Conservation (phyloP, 2,797 vertebrate species). For the Sparidentex hasta region DNA sequence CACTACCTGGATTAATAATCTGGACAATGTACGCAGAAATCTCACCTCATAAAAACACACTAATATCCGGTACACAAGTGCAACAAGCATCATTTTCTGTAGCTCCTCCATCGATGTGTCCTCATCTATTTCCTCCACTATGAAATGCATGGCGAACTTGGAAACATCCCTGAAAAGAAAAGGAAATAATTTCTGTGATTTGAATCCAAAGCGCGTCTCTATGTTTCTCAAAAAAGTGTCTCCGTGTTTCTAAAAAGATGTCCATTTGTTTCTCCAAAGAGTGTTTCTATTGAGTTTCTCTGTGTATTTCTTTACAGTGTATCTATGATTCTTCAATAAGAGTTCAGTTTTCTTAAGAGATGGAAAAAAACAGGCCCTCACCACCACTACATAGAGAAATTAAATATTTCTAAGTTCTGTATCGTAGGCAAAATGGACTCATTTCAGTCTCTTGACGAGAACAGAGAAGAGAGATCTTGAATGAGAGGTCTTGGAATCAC, state of each 20-base stretch:
- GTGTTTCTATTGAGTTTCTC: too few relatives aligned
- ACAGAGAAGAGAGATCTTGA: too few relatives aligned
- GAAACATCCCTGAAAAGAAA: constrained; percentile 92
- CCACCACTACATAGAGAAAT: not conserved
- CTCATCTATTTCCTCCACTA: constrained; percentile 99
- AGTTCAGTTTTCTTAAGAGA: not conserved
- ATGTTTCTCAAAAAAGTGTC: too few relatives aligned
- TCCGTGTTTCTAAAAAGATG: too few relatives aligned
- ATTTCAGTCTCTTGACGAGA: too few relatives aligned
- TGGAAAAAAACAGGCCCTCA: not conserved
- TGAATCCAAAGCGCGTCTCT: not conserved
- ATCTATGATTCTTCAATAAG: not conserved
- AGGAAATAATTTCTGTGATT: not conserved
- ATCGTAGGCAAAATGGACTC: too few relatives aligned
- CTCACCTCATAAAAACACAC: constrained; percentile 99
- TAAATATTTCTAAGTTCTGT: too few relatives aligned
- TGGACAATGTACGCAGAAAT: not conserved
- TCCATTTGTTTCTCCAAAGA: too few relatives aligned
- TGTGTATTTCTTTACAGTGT: too few relatives aligned
- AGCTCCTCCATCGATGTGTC: constrained; percentile 99
- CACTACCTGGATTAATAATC: not conserved
- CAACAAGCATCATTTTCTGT: constrained; percentile 99
- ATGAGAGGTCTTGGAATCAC: too few relatives aligned
- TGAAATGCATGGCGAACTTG: constrained; percentile 99
- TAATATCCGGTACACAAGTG: constrained; percentile 95